Evolutionary conservation across 2,797 vertebrate species (phyloP), one percentile per base, ranked within the genome.

Genomic region (Rhynchotus rufescens): DNA sequence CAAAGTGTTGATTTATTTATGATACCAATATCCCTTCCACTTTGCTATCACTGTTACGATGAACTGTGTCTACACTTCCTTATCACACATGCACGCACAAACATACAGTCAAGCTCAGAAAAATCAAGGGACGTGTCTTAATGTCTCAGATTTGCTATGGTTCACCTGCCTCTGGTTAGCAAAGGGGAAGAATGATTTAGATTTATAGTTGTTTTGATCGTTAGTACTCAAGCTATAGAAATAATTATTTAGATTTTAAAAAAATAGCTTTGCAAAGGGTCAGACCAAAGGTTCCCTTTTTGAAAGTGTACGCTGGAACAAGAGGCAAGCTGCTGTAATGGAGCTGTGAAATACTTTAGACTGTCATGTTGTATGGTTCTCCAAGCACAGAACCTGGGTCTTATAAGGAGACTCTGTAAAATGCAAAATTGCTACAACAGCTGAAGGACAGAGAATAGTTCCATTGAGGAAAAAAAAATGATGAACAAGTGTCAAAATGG

Each of bases 381-480:
- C 78, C 80, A 82, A 93, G 93, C 68, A 14, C 14, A 42, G 45
- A 93, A 79, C 92, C 86, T 44, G 26, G 68, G 26, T 88, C 45
- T 8, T 74, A 59, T 89, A 68, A 84, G 72, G 52, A 94, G 54
- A 88, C 49, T 74, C 86, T 54, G 45, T 82, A 91, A 96, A 96
- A 97, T n/a, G 69, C 66, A 73, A 94, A 95, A 95, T 88, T 88
- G 69, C 28, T 89, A n/a, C 88, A 96, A 95, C 90, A 97, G 95
- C 97, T 97, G 96, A 96, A 88, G 73, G 38, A 69, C 84, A 81
- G 74, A 96, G 73, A 97, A 97, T 93, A 45, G 51, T 91, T 76
- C 85, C 45, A 95, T 78, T 95, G 94, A 97, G 71, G 94, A 64
- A 87, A 97, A 68, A 87, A 97, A 96, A 93, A 83, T 93, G 95